phyloP scores from a whole-genome alignment of 2,797 vertebrate genomes.

The Poecilia gillii region DNA sequence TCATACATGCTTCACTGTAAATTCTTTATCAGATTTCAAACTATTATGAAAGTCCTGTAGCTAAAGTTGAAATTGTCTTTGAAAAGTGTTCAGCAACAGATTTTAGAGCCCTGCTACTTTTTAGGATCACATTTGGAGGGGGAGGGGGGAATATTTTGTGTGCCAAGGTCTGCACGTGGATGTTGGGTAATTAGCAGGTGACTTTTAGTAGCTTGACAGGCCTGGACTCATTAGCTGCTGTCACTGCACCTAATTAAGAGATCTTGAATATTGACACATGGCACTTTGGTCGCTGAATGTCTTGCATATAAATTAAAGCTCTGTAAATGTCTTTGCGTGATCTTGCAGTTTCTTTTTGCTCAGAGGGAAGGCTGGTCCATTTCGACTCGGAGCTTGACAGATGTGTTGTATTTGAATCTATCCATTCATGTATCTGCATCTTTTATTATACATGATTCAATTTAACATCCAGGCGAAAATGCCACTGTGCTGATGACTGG shows the following conservation, averaged over 20 bases:
- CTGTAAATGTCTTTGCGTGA: conserved; percentile 62
- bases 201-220: conserved; percentile 59
- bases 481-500: conserved; percentile 53
- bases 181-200: conserved; percentile 52
- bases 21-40: conserved; percentile 20
- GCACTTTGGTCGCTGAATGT: conserved; percentile 67
- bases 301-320: conserved; percentile 67
- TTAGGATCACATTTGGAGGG: conserved; percentile 4
- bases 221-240: conserved; percentile 72
- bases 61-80: neutral
- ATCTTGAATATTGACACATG: conserved; percentile 79
- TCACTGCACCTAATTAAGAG: conserved; percentile 74
- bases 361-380: conserved; percentile 40
- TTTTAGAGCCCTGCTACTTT: neutral
- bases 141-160: conserved; percentile 1
- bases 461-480: conserved; percentile 55
- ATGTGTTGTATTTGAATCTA: conserved; percentile 14
- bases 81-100: neutral
- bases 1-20: neutral
- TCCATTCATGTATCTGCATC: conserved; percentile 31
- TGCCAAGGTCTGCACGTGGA: conserved; percentile 2
- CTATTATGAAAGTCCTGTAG: conserved; percentile 4
- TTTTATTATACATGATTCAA: conserved; percentile 55
- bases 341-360: conserved; percentile 38
- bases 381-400: conserved; percentile 29